Base-by-base conservation (phyloP, 2,888 invertebrate genomes). In the Drosophila mulleri region DNA sequence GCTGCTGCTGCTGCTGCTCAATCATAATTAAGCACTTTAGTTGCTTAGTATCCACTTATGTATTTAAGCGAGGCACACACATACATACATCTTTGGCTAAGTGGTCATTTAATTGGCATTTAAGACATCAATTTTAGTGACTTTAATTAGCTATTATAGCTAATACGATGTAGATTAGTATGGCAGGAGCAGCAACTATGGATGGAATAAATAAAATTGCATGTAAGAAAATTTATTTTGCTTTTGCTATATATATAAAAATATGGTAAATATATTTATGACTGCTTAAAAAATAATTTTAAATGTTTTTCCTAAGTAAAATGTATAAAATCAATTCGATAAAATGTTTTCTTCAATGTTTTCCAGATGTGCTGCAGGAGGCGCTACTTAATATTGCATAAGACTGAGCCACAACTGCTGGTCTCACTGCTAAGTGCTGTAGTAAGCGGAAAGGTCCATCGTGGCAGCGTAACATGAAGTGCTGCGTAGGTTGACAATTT, bases 11-110 rank as follows among this genome's bases (percentile, higher is more conserved):
- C 42, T 44, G 62, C 58, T 69, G 72, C 72, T 64, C 61, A 75
- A 72, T 69, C 72, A 71, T 52, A 83, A 81, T 81, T 70, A 77
- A 67, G 47, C 50, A 60, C 54, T 47, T 29, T 58, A 59, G 67
- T 63, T 56, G 41, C 56, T 50, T 56, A 35, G 42, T 6, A 3
- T 60, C 39, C 20, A 45, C 37, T 35, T 29, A 18, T 58, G 23
- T 6, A 57, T 47, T 48, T 41, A 29, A 60, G 20, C 12, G n/a
- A 20, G 7, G 16, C 41, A 29, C 20, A n/a, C 26, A 26, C 7
- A 26, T 16, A 52, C 37, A 37, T 37, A 6, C 20, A 16, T 16
- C 60, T 42, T 32, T 8, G 20, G n/a, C 23, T 14, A 59, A 47
- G n/a, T 41, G 29, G 32, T n/a, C 16, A 59, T 54, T 63, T 48